Evolutionary conservation across 1,140 invertebrate species (phyloP).

Genomic region (Orchestia grillus): DNA sequence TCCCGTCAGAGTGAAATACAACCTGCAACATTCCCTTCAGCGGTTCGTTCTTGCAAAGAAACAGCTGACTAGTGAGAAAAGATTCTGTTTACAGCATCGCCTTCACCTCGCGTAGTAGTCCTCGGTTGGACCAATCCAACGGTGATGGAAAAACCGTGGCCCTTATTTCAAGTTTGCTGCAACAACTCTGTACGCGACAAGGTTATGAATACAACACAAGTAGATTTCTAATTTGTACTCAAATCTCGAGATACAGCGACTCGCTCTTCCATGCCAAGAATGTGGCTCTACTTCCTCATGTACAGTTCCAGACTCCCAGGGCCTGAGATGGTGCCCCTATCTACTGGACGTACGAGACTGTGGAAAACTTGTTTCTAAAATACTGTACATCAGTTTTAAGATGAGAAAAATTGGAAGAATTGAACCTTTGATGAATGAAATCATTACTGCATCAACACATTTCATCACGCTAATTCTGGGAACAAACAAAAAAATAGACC

Average conservation of each 20-base stretch:
- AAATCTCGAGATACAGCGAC: neutral
- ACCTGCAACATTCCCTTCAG: too few species aligned
- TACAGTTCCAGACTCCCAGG: neutral
- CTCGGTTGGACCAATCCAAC: neutral
- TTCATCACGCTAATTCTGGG: neutral
- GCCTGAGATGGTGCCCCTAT: too few species aligned
- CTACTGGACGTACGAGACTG: neutral
- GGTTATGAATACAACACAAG: neutral
- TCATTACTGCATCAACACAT: neutral
- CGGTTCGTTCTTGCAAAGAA: too few species aligned
- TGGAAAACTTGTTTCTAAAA: neutral
- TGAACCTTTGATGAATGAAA: neutral
- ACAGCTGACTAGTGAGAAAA: neutral
- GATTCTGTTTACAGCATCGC: neutral
- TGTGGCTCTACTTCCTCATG: neutral
- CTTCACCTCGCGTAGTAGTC: neutral
- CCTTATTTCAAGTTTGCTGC: neutral
- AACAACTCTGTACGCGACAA: neutral
- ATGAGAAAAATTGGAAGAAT: neutral
- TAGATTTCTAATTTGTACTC: neutral
- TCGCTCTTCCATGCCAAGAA: neutral
- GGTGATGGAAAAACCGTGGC: neutral
- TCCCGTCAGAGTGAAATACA: too few species aligned
- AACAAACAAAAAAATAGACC: neutral
- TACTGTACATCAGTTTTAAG: neutral